These are phyloP conservation scores for Slavum lentiscoides DNA, from an alignment of 2,888 invertebrate genomes.

Conservation along the genomic window DNA sequence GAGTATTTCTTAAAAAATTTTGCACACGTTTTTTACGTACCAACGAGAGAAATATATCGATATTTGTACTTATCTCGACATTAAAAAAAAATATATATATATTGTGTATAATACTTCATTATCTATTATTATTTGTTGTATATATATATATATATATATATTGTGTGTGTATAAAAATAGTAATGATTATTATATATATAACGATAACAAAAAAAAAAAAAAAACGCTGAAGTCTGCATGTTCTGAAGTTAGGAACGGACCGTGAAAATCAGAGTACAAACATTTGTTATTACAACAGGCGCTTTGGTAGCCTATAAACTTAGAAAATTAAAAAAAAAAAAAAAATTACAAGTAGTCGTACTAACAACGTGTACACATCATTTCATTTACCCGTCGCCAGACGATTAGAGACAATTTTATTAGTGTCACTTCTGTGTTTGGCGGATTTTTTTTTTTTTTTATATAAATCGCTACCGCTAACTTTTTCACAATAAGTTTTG, in stretches of 20 bases:
- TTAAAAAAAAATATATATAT: neutral
- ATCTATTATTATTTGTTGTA: neutral
- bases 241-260: conserved; percentile 48
- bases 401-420: neutral
- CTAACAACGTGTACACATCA: conserved; percentile 24
- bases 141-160: neutral
- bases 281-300: conserved; percentile 43
- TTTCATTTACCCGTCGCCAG: neutral
- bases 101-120: too few relatives aligned
- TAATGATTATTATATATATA: neutral
- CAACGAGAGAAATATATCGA: neutral
- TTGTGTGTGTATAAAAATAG: conserved; percentile 1
- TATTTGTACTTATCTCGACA: neutral
- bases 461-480: neutral
- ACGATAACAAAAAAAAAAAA: conserved; percentile 42
- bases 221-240: conserved; percentile 36
- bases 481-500: conserved; percentile 7
- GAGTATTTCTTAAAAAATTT: too few relatives aligned
- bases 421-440: neutral
- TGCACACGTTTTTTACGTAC: neutral
- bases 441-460: neutral
- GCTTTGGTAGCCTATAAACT: conserved; percentile 48
- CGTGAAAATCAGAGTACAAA: conserved; percentile 48
- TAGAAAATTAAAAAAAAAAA: conserved; percentile 49
- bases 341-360: conserved; percentile 52